These are phyloP conservation scores for Oryzias javanicus DNA, from an alignment of 2,113 vertebrate genomes.

Conservation along the genomic window DNA sequence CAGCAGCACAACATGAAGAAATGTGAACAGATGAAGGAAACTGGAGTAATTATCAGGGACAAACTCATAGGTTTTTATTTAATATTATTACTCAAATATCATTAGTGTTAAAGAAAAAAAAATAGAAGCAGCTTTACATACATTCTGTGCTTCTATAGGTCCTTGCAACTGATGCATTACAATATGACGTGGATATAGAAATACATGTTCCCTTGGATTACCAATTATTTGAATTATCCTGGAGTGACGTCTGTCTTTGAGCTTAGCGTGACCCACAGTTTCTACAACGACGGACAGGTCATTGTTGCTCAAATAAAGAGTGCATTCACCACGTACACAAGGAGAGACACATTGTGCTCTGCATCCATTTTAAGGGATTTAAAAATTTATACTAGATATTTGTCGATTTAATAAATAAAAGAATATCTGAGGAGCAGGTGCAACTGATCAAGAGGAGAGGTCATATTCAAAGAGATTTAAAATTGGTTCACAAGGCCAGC, in stretches of 20 bases:
- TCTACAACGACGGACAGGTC: slow-evolving; percentile 7
- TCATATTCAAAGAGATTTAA: background rate
- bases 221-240: background rate
- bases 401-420: slow-evolving; percentile 13
- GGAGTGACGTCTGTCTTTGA: background rate
- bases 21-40: no score
- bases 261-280: no score
- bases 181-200: no score
- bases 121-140: no score
- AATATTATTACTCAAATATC: no score
- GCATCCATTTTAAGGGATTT: slow-evolving; percentile 7
- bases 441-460: slow-evolving; percentile 1
- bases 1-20: no score
- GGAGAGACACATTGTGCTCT: slow-evolving; percentile 2
- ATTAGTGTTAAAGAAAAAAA: no score
- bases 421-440: background rate
- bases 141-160: no score
- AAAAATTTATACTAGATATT: slow-evolving; percentile 3
- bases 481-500: background rate
- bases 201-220: background rate
- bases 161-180: no score
- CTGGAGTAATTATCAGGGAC: no score
- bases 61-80: no score
- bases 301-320: slow-evolving; percentile 17
- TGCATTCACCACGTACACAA: slow-evolving; percentile 7